Conservation (phyloP, 2,113 vertebrate genomes). For the Bombycilla garrulus region DNA sequence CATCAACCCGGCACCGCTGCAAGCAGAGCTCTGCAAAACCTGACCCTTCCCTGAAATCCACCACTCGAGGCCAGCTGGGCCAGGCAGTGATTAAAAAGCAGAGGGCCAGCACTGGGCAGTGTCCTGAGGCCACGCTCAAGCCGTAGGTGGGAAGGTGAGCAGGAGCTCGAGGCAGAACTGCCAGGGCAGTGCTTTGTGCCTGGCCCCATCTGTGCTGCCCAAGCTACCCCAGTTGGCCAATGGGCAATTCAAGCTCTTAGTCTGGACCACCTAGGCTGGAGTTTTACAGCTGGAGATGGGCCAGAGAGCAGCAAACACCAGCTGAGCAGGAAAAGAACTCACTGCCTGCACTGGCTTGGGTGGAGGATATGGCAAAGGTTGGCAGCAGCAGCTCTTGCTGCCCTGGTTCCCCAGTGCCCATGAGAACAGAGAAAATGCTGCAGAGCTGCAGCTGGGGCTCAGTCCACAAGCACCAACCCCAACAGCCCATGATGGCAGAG, state of each 20-base stretch:
- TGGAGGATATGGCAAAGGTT: not conserved
- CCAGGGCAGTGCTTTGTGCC: not conserved
- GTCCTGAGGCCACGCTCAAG: rapidly evolving
- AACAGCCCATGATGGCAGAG: not conserved
- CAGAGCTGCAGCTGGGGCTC: not conserved
- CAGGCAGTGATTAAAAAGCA: rapidly evolving
- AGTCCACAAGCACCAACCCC: not conserved
- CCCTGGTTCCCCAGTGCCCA: not conserved
- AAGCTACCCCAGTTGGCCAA: rapidly evolving
- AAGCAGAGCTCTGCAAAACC: not conserved
- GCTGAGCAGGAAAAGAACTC: not conserved
- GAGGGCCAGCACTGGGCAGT: not conserved
- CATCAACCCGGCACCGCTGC: not conserved
- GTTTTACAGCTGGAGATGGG: not conserved
- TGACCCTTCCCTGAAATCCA: not conserved
- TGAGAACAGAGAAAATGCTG: not conserved
- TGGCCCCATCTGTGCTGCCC: rapidly evolving
- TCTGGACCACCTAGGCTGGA: not conserved
- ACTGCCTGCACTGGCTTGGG: not conserved
- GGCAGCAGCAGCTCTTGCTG: not conserved
- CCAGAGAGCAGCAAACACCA: not conserved
- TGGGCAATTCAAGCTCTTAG: not conserved
- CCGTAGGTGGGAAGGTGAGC: rapidly evolving
- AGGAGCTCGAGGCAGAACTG: not conserved
- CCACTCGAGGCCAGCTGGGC: rapidly evolving